Base-by-base conservation (phyloP, 2,113 vertebrate species). In the Octodon degus region DNA sequence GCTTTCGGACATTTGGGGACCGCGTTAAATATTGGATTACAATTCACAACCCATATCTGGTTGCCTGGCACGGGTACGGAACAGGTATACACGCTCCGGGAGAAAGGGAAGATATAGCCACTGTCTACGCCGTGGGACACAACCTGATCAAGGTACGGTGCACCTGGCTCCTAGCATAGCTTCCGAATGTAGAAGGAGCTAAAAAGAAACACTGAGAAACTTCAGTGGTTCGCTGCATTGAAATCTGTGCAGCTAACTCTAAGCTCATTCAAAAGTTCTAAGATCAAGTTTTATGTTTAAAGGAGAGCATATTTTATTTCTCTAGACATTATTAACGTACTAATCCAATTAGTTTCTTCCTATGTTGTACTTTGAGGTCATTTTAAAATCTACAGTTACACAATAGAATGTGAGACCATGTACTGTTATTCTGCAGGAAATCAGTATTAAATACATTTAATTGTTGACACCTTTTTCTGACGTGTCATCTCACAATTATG, bases 11-110 rank as follows among this genome's bases (percentile, higher is more conserved):
- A 0, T 99, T 99, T 96, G 99, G 99, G 70, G 98, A 98, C 76
- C 99, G 98, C 9, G 99, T 99, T n/a, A 99, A 97, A 58, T 99
- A 99, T 3, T 99, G 99, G 99, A 98, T 99, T 95, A 99, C 99
- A 20, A 99, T 99, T 94, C 99, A 99, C 96, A 99, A 99, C 95
- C 99, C 99, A 0, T 99, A 99, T 86, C 98, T 99, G 87, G 96
- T 99, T 65, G 99, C 99, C 84, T 98, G 99, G 97, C 99, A 99
- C 79, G 99, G 99, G 1, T 99, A 99, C 37, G 98, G 99, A 40
- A 99, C 99, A 62, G 99, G 99, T 43, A 90, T 98, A 50, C 99
- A 99, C 16, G 99, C 99, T 22, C 99, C 99, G 1, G 99, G 99
- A 97, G 98, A 99, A 96, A 98, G 82, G 96, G 98, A 98, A 40